These are phyloP conservation scores for Microplitis manilae DNA, from an alignment of 2,888 invertebrate species.

Conservation along the genomic window DNA sequence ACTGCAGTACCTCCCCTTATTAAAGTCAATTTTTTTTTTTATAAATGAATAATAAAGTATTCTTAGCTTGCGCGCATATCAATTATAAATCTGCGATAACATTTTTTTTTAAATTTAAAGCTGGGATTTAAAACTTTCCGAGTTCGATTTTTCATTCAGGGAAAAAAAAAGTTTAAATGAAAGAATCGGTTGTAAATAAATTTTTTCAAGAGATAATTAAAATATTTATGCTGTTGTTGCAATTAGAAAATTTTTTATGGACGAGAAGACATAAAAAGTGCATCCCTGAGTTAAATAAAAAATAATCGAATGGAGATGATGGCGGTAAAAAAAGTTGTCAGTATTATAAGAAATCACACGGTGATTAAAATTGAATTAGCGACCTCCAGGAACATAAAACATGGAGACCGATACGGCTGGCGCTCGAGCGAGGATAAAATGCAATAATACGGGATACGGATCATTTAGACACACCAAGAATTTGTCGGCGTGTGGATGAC, in stretches of 20 bases:
- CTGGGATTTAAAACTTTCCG: too few species aligned
- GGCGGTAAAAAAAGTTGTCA: background rate
- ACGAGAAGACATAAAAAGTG: too few species aligned
- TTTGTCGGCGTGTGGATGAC: constrained; percentile 27
- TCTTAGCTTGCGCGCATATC: background rate
- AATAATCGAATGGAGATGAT: background rate
- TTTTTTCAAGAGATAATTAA: too few species aligned
- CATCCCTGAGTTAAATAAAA: background rate
- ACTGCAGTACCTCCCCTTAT: background rate
- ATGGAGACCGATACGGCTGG: background rate
- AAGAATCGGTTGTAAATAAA: too few species aligned
- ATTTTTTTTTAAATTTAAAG: too few species aligned
- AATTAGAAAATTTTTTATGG: too few species aligned
- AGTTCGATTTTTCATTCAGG: too few species aligned
- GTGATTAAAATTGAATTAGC: constrained; percentile 28
- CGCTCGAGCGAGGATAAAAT: constrained; percentile 28
- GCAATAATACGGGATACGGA: background rate
- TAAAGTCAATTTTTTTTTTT: background rate
- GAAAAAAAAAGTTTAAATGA: too few species aligned
- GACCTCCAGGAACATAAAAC: constrained; percentile 6
- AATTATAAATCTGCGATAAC: too few species aligned
- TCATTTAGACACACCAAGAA: constrained; percentile 12
- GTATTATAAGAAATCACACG: constrained; percentile 13
- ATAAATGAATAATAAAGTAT: background rate
- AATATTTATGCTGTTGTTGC: too few species aligned